These are phyloP conservation scores for Acromyrmex echinatior DNA, from an alignment of 1,140 invertebrate genomes.

Conservation along the genomic window DNA sequence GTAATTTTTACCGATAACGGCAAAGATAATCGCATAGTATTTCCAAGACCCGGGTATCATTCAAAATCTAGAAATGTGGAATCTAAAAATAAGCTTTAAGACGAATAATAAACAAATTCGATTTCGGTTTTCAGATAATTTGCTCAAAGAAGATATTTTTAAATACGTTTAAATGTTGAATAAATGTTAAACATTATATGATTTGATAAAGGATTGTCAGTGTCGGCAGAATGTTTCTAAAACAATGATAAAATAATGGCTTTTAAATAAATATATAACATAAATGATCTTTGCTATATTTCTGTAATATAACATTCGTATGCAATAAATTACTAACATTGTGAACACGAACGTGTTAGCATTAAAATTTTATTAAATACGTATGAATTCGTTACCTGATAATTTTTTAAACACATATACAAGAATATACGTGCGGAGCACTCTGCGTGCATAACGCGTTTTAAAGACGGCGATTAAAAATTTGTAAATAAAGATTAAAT, in stretches of 20 bases:
- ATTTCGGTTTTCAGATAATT: neutral
- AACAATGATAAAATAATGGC: neutral
- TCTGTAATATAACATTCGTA: neutral
- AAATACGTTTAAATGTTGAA: no score
- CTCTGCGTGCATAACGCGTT: neutral
- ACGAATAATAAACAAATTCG: neutral
- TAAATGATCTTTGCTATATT: neutral
- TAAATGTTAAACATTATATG: neutral
- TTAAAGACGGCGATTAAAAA: neutral
- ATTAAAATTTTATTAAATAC: neutral
- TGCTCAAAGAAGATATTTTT: neutral
- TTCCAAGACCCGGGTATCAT: neutral
- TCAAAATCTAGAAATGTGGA: neutral
- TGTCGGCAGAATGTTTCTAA: neutral
- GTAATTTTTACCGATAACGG: slow-evolving; percentile 65
- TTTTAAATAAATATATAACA: neutral
- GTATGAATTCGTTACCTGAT: neutral
- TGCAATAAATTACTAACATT: slow-evolving; percentile 6
- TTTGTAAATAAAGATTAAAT: neutral
- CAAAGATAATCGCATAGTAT: slow-evolving; percentile 65
- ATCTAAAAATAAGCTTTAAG: neutral
- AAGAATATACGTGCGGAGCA: neutral
- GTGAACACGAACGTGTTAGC: neutral
- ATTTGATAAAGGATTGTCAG: neutral
- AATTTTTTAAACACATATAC: neutral